Base-by-base conservation (phyloP, 2,888 invertebrate genomes). In the Megastigmus dorsalis region DNA sequence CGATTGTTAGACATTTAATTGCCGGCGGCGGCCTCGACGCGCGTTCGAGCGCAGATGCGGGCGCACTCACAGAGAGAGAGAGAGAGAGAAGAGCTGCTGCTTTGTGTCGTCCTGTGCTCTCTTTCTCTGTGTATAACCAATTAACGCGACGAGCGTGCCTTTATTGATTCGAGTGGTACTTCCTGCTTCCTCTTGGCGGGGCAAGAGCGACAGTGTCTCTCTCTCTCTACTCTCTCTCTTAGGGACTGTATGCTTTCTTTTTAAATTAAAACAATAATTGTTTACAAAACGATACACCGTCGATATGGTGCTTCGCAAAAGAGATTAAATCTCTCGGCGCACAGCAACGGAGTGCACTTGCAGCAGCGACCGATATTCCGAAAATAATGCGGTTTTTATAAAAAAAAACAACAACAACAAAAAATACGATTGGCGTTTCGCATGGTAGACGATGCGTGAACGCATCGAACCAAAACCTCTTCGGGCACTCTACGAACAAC, bases 1-100 rank as follows among this genome's bases (percentile, higher is more conserved):
- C 71, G 76, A 82, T 81, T 79, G 79, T 79, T 62, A 71, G 62
- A 38, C 55, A 33, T 68, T 68, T 74, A 68, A 74, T 68, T 68
- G 74, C 23, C 68, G 50, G 9, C 26, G 48, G 52, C 3, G 38
- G n/a, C 30, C 13, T n/a, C 9, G 28, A 3, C 20, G 20, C 28
- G 33, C 23, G 3, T 15, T 10, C 13, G n/a, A 23, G 50, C 20
- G 10, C 23, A 5, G 13, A 73, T 66, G 72, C 59, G 72, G 59
- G 59, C n/a, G 62, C 52, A 52, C n/a, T n/a, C n/a, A n/a, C n/a
- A n/a, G n/a, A n/a, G n/a, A n/a, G n/a, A n/a, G n/a, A n/a, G n/a
- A n/a, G n/a, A n/a, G n/a, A n/a, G n/a, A n/a, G n/a, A n/a, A n/a
- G 23, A 18, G 48, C 30, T 28, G n/a, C n/a, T n/a, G n/a, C n/a